These are phyloP conservation scores for Xenus cinereus DNA, from an alignment of 2,113 vertebrate species.

Conservation along the genomic window DNA sequence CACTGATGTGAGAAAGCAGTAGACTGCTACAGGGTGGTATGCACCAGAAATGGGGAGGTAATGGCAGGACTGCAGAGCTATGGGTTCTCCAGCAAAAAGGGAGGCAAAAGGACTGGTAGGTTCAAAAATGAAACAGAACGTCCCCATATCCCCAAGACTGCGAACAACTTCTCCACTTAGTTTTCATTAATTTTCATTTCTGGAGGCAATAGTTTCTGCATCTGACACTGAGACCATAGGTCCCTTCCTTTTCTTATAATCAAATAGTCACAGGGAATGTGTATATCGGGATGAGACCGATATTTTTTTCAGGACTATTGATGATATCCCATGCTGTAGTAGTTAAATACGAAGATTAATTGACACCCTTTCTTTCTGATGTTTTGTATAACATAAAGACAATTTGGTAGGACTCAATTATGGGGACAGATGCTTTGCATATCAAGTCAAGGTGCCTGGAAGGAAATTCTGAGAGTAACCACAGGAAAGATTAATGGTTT, in stretches of 20 bases:
- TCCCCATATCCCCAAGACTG: background rate
- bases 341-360: background rate
- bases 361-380: background rate
- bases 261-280: background rate
- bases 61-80: background rate
- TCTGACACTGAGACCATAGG: background rate
- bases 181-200: background rate
- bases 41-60: background rate
- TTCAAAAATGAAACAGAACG: background rate
- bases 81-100: background rate
- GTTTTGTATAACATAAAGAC: background rate
- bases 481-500: background rate
- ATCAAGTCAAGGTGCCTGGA: background rate
- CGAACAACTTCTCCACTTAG: background rate
- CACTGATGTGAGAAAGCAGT: background rate
- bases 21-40: background rate
- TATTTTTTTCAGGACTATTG: background rate
- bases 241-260: background rate
- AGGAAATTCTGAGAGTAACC: background rate
- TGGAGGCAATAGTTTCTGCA: background rate
- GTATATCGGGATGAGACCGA: background rate
- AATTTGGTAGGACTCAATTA: background rate
- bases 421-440: background rate
- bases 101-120: background rate
- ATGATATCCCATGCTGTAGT: background rate